phyloP scores from a whole-genome alignment of 2,888 invertebrate species.

The Oscheius sp. region DNA sequence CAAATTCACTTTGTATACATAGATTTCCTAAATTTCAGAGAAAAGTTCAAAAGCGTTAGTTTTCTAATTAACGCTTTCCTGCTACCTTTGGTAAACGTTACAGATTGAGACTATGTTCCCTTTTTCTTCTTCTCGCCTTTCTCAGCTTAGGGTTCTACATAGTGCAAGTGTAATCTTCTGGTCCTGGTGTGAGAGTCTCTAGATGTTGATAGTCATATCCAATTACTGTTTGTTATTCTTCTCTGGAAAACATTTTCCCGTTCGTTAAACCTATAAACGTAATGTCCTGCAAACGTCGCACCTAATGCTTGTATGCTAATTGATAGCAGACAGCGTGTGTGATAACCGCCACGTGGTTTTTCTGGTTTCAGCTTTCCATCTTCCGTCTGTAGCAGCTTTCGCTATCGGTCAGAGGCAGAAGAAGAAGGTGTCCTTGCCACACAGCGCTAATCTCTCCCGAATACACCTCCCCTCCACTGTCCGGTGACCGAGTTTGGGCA shows the following conservation, averaged over 20 bases:
- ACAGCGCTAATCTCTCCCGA: slow-evolving; percentile 36
- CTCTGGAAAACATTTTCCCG: not conserved
- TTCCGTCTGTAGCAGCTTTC: slow-evolving; percentile 29
- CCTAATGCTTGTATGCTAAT: slow-evolving; percentile 27
- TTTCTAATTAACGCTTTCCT: too few relatives aligned
- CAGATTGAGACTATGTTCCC: too few relatives aligned
- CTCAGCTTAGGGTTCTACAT: too few relatives aligned
- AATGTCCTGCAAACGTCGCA: not conserved
- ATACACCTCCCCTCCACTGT: slow-evolving; percentile 30
- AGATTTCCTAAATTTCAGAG: too few relatives aligned
- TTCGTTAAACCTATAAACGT: not conserved
- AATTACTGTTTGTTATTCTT: not conserved
- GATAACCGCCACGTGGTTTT: slow-evolving; percentile 28
- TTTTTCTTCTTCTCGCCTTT: too few relatives aligned
- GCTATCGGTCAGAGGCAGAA: slow-evolving; percentile 17
- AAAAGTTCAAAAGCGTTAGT: too few relatives aligned
- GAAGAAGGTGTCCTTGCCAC: slow-evolving; percentile 35
- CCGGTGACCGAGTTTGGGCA: slow-evolving; percentile 21
- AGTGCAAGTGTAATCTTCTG: slow-evolving; percentile 21
- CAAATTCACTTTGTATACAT: too few relatives aligned
- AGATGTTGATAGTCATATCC: not conserved
- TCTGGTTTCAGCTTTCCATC: slow-evolving; percentile 29
- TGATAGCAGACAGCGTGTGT: slow-evolving; percentile 29
- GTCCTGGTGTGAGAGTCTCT: not conserved
- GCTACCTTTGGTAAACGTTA: too few relatives aligned